Percentiles rank a stretch among this genome's conserved stretches.
Conservation (phyloP, 2,113 vertebrate species). For the Melanotaenia duboulayi region DNA sequence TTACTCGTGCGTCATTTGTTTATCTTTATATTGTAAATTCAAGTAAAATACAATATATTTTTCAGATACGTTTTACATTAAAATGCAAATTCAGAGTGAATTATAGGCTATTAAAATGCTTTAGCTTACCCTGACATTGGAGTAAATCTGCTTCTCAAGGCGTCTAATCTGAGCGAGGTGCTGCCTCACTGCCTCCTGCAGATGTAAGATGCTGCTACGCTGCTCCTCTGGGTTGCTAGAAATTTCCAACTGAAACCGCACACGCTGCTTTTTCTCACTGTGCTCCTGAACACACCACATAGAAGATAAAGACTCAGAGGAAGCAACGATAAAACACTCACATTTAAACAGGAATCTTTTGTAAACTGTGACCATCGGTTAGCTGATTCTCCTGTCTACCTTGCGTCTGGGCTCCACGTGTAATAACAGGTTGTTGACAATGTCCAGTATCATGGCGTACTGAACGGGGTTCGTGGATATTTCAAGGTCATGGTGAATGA, state of each 20-base stretch:
- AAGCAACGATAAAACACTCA: neutral
- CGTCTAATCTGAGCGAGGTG: conserved; percentile 94
- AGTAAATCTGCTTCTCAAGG: conserved; percentile 98
- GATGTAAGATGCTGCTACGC: conserved; percentile 95
- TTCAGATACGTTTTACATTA: too few relatives aligned
- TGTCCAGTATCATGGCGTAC: conserved; percentile 99
- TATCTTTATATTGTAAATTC: too few relatives aligned
- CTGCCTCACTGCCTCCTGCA: conserved; percentile 95
- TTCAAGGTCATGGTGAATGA: conserved; percentile 97
- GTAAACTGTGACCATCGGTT: neutral
- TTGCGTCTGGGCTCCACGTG: conserved; percentile 97
- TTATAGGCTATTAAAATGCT: neutral
- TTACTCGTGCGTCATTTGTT: too few relatives aligned
- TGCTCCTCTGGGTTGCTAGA: conserved; percentile 99
- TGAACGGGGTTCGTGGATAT: conserved; percentile 98
- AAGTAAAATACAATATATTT: too few relatives aligned
- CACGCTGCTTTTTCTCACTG: conserved; percentile 97
- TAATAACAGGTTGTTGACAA: conserved; percentile 96
- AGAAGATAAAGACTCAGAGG: neutral
- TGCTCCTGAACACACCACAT: conserved; percentile 86
- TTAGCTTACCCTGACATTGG: conserved; percentile 88
- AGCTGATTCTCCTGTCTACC: conserved; percentile 72
- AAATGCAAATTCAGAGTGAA: neutral
- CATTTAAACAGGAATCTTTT: neutral
- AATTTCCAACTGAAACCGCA: conserved; percentile 98